phyloP scores from a whole-genome alignment of 2,113 vertebrate genomes.

The Bos javanicus region DNA sequence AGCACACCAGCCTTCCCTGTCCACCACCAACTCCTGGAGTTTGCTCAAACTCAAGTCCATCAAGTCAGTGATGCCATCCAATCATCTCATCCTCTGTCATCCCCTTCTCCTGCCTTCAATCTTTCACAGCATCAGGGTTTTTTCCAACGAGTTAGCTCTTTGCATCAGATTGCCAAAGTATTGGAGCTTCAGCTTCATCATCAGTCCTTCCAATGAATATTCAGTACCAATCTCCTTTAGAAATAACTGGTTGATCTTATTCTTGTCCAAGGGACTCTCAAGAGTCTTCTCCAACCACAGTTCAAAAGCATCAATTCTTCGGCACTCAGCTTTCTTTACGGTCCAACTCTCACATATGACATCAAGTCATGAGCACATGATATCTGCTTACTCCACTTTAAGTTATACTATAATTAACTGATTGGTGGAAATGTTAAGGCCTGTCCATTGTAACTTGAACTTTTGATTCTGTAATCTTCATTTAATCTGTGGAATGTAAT shows the following conservation, averaged over 20 bases:
- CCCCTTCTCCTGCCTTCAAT: neutral
- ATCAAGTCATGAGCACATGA: neutral
- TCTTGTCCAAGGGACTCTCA: neutral
- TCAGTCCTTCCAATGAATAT: neutral
- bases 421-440: neutral
- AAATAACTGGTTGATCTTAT: neutral
- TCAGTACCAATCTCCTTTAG: neutral
- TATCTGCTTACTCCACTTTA: neutral
- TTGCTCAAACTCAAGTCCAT: neutral
- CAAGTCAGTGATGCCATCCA: neutral
- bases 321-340: neutral
- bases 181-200: neutral
- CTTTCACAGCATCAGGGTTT: neutral
- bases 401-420: neutral
- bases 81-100: neutral
- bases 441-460: neutral
- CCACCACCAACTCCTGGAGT: neutral
- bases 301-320: neutral
- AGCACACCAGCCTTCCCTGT: neutral
- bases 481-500: neutral
- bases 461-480: neutral
- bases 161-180: neutral
- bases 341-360: neutral
- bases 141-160: neutral
- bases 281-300: neutral